Evolutionary conservation across 1,140 invertebrate species (phyloP), one percentile per base, ranked within the genome.

Genomic region (Penaeus vannamei): DNA sequence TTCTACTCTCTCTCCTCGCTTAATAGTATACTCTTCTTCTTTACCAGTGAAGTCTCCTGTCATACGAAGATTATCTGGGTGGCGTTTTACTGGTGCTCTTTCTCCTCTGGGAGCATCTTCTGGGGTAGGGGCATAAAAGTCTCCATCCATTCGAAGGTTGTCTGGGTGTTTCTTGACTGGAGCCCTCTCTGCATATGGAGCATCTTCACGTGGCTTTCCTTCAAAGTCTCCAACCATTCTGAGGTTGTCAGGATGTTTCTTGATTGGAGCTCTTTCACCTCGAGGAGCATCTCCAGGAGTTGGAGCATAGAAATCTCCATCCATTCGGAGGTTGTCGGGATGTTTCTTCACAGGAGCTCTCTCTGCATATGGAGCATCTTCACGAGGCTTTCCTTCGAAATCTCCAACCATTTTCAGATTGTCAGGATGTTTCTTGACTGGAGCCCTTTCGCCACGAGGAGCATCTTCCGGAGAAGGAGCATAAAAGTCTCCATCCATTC

Each of bases 71-170:
- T 91, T 91, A 83, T 91, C 90, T n/a, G 59, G 53, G 22, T 90
- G 94, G 91, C 91, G 93, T 93, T 91, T 93, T 92, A 90, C 83
- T 2, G 81, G 42, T 29, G 84, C 86, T 32, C 87, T 77, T 80
- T 90, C 90, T 26, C 76, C 87, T 8, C 42, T 19, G 8, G 72
- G 85, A 61, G 53, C 85, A 20, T 86, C 85, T 22, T 17, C 72
- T 61, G 85, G 66, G 10, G 20, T 17, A 12, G 85, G 85, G 14
- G 85, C 85, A 61, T 61, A 60, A 26, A 86, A 86, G 62, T 86
- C 85, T 61, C 85, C 85, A 80, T 86, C 85, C 85, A 86, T 86
- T 4, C 85, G 53, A 4, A 86, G 85, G 29, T 86, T 86, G 60
- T 86, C 85, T 26, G 85, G 85, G n/a, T 86, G 85, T 86, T 86